Evolutionary conservation across 1,140 invertebrate genomes (phyloP), one percentile per base, ranked within the genome.

Genomic region (Sycobia sp.): DNA sequence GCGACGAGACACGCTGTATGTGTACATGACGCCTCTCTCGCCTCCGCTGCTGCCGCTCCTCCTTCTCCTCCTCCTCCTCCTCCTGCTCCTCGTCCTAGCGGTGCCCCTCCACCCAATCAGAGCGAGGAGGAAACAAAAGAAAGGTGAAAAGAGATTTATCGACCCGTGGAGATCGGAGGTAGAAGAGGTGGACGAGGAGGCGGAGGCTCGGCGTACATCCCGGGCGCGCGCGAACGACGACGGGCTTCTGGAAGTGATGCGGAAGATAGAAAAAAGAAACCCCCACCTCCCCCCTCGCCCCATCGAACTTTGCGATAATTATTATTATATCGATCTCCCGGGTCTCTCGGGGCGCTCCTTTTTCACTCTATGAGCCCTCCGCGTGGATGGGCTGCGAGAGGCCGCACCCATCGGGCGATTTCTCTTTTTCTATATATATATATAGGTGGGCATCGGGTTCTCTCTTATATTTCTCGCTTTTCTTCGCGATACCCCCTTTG

Each of bases 91-190:
- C 29, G 23, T 20, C 27, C 14, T 18, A 46, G 29, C 41, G 65
- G 57, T 25, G n/a, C 69, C 55, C 59, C 67, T 67, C 66, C 69
- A 70, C 67, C 76, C 78, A 82, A 82, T 81, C 78, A 82, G 80
- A 82, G 76, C 80, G 79, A 71, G 78, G 71, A 82, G 73, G 70
- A 74, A 78, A 82, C 80, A 82, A 82, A 80, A 79, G 79, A 79
- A 80, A 77, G 78, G 77, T 79, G 80, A 79, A 80, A 80, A 76
- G 73, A 69, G 50, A 65, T 69, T 78, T 80, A 81, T 80, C 79
- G 71, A 69, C 66, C 69, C 73, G 76, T 76, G 74, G 71, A 79
- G 76, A 77, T 75, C 71, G 67, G n/a, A n/a, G n/a, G n/a, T n/a
- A n/a, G n/a, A n/a, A n/a, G n/a, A n/a, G n/a, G n/a, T n/a, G n/a